phyloP scores from a whole-genome alignment of 2,888 invertebrate genomes.

The Drosophila nigritarsus region DNA sequence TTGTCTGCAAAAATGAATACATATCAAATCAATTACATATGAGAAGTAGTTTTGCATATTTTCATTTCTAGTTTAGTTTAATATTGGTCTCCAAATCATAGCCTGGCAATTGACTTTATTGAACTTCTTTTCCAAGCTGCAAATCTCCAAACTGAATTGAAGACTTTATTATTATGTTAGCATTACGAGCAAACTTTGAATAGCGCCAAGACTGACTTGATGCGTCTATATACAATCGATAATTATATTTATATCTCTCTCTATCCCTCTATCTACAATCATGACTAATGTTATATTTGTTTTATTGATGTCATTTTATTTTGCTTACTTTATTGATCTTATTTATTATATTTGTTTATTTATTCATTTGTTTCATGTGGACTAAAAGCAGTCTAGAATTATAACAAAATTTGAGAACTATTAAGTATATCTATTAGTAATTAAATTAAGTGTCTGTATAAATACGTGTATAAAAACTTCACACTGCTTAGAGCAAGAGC shows the following conservation, averaged over 20 bases:
- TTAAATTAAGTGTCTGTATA: not conserved
- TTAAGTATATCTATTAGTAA: not conserved
- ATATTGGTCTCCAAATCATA: not conserved
- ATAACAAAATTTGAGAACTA: not conserved
- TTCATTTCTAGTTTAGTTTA: not conserved
- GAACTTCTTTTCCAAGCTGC: not conserved
- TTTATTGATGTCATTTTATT: not conserved
- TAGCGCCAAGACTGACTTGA: not conserved
- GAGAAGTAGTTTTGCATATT: not conserved
- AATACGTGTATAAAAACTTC: not conserved
- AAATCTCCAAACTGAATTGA: not conserved
- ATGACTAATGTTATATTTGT: not conserved
- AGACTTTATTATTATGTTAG: not conserved
- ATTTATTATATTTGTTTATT: not conserved
- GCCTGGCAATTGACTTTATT: not conserved
- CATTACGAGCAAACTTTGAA: not conserved
- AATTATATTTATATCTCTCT: too few relatives aligned
- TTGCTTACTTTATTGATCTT: not conserved
- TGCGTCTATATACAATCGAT: not conserved
- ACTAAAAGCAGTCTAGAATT: not conserved
- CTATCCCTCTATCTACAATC: too few relatives aligned
- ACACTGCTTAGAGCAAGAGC: not conserved
- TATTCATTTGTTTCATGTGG: too few relatives aligned
- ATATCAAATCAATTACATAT: conserved; percentile 29
- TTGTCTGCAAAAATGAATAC: conserved; percentile 15